Evolutionary conservation across 2,888 invertebrate genomes (phyloP), one percentile per base, ranked within the genome.

Genomic region (Camptogramma bilineatum): DNA sequence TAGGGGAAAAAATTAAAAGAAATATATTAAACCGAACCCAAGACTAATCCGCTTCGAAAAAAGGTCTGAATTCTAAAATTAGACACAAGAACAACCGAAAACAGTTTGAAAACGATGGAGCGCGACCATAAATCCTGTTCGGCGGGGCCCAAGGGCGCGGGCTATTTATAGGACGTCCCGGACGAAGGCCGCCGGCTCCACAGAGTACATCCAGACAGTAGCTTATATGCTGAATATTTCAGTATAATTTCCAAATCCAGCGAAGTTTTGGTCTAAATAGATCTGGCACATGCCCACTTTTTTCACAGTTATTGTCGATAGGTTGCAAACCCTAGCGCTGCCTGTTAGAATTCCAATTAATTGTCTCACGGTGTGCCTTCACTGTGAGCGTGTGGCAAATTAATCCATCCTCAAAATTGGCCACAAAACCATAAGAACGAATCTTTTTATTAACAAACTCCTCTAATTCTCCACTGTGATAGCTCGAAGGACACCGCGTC

Each of bases 41-140:
- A 16, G n/a, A 16, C 16, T 8, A 1, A 17, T 16, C 16, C 16
- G 17, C 7, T 8, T 17, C 4, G 8, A 44, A 16, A 44, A 17
- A 44, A 44, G 17, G 4, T 7, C 16, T 16, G 16, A 52, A 17
- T 47, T 53, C 47, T 39, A 60, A 60, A 60, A 48, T 60, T 53
- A 52, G 47, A 31, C 31, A 24, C 21, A 46, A 56, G 55, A 44
- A 51, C 55, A 53, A 51, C 61, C 56, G 46, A 56, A 56, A 56
- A 62, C 61, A 62, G 73, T 70, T 75, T 69, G 70, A 72, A 70
- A 71, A 57, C 58, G 76, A 70, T 73, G 69, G 67, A 66, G 50
- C 63, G 57, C 76, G 78, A 71, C 83, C 78, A 88, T 90, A 89
- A 89, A 90, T 91, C 90, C 89, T 85, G 90, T 90, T 89, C 86